These are phyloP conservation scores for Ctenoplectra terminalis DNA, from an alignment of 1,140 invertebrate genomes.

Conservation along the genomic window DNA sequence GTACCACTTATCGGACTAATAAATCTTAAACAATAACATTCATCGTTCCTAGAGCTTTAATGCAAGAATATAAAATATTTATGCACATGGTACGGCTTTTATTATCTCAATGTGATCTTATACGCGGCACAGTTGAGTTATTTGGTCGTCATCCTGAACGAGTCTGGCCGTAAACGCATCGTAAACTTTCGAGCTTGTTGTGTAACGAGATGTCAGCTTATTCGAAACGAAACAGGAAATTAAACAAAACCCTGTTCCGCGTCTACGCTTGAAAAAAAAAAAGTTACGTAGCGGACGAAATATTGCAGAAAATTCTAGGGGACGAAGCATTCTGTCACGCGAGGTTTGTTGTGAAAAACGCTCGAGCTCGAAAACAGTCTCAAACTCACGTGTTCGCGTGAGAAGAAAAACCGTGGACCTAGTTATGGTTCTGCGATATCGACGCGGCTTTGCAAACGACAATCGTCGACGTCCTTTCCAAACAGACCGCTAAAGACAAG, in stretches of 20 bases:
- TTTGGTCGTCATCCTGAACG: background rate
- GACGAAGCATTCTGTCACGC: too few relatives aligned
- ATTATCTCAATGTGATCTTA: background rate
- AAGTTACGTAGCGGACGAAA: background rate
- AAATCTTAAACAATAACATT: background rate
- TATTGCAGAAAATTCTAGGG: too few relatives aligned
- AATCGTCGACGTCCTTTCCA: too few relatives aligned
- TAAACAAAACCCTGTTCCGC: background rate
- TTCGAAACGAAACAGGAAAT: background rate
- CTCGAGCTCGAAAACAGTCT: too few relatives aligned
- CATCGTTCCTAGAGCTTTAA: background rate
- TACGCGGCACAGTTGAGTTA: background rate
- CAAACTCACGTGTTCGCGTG: too few relatives aligned
- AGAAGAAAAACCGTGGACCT: too few relatives aligned
- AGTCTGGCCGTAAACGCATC: background rate
- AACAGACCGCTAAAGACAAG: too few relatives aligned
- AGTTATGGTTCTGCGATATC: too few relatives aligned
- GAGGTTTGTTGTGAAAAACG: too few relatives aligned
- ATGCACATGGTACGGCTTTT: background rate
- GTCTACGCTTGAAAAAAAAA: background rate
- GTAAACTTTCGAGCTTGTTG: conserved; percentile 22
- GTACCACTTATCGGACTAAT: background rate
- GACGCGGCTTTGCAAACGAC: too few relatives aligned
- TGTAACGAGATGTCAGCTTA: background rate
- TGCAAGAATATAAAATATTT: background rate